Evolutionary conservation across 2,888 invertebrate species (phyloP).

Genomic region (Caenorhabditis virilis): DNA sequence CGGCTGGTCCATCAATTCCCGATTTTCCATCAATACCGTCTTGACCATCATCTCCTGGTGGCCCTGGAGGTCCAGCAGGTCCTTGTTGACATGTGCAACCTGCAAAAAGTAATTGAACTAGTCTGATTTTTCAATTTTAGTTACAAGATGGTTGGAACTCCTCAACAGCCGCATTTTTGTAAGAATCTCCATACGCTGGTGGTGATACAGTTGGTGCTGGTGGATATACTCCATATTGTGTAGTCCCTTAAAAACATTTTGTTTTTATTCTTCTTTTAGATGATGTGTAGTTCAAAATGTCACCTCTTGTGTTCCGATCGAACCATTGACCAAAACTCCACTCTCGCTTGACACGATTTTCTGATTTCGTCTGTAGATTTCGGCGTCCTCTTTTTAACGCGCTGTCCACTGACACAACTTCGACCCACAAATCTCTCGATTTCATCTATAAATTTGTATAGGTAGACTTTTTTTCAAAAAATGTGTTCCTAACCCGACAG

Average conservation of each 20-base stretch:
- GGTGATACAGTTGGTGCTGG: constrained; percentile 14
- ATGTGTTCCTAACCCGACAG: constrained; percentile 51
- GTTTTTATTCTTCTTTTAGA: not conserved
- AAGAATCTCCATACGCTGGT: constrained; percentile 22
- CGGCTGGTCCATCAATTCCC: constrained; percentile 43
- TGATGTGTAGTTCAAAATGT: not conserved
- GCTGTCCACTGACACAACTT: constrained; percentile 44
- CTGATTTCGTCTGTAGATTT: too few relatives aligned
- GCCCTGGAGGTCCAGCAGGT: constrained; percentile 45
- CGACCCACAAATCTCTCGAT: constrained; percentile 49
- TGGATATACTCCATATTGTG: constrained; percentile 19
- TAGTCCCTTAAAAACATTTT: constrained; percentile 8
- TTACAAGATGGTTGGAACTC: constrained; percentile 34
- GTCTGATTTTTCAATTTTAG: too few relatives aligned
- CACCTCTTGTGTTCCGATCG: constrained; percentile 29
- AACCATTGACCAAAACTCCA: constrained; percentile 52
- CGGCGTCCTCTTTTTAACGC: constrained; percentile 18
- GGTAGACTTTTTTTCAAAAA: constrained; percentile 8
- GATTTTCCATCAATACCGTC: constrained; percentile 52
- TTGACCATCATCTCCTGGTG: constrained; percentile 48
- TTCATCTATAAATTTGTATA: constrained; percentile 37
- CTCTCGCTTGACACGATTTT: constrained; percentile 29
- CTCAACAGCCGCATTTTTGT: constrained; percentile 37
- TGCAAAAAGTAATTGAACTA: constrained; percentile 1
- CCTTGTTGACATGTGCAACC: constrained; percentile 53